phyloP scores from a whole-genome alignment of 2,797 vertebrate species.

The Pagetopsis macropterus region DNA sequence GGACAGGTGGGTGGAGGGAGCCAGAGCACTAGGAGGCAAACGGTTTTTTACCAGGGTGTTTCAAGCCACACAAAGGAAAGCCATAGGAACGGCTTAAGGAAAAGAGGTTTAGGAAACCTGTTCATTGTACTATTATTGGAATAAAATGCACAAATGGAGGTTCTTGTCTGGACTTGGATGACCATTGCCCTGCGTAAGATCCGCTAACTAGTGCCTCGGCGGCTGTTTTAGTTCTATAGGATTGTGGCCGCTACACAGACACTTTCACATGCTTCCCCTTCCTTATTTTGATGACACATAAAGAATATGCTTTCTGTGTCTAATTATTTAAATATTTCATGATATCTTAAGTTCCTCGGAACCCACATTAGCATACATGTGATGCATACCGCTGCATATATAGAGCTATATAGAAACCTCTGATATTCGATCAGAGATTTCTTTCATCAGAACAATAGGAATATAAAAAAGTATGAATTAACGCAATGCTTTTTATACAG shows the following conservation, averaged over 20 bases:
- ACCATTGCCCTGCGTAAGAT: too few relatives aligned
- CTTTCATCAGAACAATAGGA: slow-evolving; percentile 31
- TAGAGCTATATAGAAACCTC: slow-evolving; percentile 1
- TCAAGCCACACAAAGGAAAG: too few relatives aligned
- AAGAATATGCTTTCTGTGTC: slow-evolving; percentile 6
- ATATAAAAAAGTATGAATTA: slow-evolving; percentile 37
- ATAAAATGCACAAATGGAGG: too few relatives aligned
- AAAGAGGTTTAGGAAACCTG: too few relatives aligned
- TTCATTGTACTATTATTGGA: too few relatives aligned
- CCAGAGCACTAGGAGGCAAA: too few relatives aligned
- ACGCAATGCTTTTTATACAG: not conserved
- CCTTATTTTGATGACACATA: slow-evolving; percentile 33
- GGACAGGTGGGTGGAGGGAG: too few relatives aligned
- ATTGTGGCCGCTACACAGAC: not conserved
- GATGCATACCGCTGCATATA: slow-evolving; percentile 14
- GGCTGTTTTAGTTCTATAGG: too few relatives aligned
- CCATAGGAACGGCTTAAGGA: too few relatives aligned
- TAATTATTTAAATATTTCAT: slow-evolving; percentile 28
- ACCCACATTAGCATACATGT: not conserved
- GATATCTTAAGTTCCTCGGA: slow-evolving; percentile 23
- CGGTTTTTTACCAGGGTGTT: too few relatives aligned
- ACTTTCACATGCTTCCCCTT: slow-evolving; percentile 27
- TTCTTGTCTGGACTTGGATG: too few relatives aligned
- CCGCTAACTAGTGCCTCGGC: too few relatives aligned
- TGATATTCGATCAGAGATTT: slow-evolving; percentile 35